Evolutionary conservation across 2,888 invertebrate species (phyloP), one percentile per base, ranked within the genome.

Genomic region (Esperia sulphurella): DNA sequence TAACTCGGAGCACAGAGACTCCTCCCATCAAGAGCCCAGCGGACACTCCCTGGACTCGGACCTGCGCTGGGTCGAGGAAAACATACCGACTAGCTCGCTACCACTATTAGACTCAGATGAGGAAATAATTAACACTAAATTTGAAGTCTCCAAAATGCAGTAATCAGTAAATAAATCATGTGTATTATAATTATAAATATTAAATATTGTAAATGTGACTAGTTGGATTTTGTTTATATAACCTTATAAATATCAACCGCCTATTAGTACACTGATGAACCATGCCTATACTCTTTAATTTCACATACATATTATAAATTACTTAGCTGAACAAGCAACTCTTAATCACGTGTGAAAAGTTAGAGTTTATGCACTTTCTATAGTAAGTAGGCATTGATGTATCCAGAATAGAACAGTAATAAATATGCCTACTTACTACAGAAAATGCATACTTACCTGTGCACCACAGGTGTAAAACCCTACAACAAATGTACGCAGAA

Each of bases 141-240:
- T 96, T 78, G 96, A 96, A 88, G 94, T 96, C 57, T 96, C 95
- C 45, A 96, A 96, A 87, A 96, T 96, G 96, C 95, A 96, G 90
- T 96, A 35, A n/a, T 31, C 35, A 35, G 52, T 62, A 68, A 68
- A 71, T 76, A 74, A 71, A 61, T 59, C 51, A 57, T 54, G 42
- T 49, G 53, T 6, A 35, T n/a, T 35, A n/a, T 53, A 53, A 57
- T 40, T 72, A 63, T 72, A 74, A 67, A 68, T 69, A 71, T 14
- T 72, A 74, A 67, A 68, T 69, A 71, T 14, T 39, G 30, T 46
- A 41, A 46, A 50, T 50, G 46, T 50, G 37, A 14, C 8, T 8
- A 41, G 28, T 35, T 12, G 28, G 8, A 10, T 21, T 46, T 46
- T 46, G 3, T 29, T 47, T 50, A 12, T 9, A n/a, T 35, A 10